phyloP scores from a whole-genome alignment of 2,888 invertebrate species.

The Apamea crenata region DNA sequence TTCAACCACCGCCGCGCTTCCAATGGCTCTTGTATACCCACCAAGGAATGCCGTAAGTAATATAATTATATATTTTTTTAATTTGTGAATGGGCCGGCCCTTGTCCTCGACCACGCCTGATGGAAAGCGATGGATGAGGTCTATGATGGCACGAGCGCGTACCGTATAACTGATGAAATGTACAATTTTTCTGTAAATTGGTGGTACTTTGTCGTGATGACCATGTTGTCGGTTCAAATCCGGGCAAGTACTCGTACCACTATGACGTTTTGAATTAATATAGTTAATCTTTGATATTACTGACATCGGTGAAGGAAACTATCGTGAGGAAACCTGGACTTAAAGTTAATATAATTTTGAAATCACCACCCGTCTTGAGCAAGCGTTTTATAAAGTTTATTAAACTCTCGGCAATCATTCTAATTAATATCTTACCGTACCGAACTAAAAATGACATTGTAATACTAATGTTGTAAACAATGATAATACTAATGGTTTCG shows the following conservation, averaged over 20 bases:
- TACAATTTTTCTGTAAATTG: too few species aligned
- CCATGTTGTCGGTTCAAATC: too few species aligned
- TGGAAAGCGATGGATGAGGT: too few species aligned
- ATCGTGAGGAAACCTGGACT: too few species aligned
- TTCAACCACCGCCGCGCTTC: conserved; percentile 73
- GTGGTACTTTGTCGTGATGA: too few species aligned
- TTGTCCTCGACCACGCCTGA: too few species aligned
- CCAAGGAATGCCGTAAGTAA: conserved; percentile 74
- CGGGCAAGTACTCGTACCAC: too few species aligned
- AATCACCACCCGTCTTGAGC: too few species aligned
- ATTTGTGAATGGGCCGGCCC: neutral
- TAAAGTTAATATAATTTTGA: too few species aligned
- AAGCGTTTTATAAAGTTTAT: too few species aligned
- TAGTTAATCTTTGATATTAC: neutral
- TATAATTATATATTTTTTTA: neutral
- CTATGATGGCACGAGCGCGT: too few species aligned
- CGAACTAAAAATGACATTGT: neutral
- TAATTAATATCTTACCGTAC: neutral
- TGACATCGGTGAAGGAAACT: neutral
- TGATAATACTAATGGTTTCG: neutral
- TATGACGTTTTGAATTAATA: neutral
- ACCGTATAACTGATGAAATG: too few species aligned
- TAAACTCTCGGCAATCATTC: neutral
- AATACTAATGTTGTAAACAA: neutral
- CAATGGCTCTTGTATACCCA: conserved; percentile 75